Conservation (phyloP, 2,797 vertebrate genomes). For the Acanthiza pusilla region DNA sequence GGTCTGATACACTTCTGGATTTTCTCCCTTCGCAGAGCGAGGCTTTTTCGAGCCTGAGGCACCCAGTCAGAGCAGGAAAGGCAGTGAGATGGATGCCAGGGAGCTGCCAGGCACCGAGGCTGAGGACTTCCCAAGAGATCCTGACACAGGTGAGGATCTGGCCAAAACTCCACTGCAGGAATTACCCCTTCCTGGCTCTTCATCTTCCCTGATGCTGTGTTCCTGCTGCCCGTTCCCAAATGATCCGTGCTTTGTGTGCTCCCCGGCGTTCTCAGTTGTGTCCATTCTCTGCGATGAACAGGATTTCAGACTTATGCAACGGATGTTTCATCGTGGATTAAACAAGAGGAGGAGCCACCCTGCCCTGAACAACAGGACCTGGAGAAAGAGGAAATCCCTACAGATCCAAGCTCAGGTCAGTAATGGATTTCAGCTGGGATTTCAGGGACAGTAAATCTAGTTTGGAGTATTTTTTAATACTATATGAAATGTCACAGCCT, state of each 20-base stretch:
- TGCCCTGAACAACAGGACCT: not conserved
- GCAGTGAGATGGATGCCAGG: not conserved
- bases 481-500: not conserved
- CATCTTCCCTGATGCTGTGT: not conserved
- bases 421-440: not conserved
- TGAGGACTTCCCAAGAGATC: not conserved
- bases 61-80: not conserved
- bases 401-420: not conserved
- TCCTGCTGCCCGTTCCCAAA: fast-evolving
- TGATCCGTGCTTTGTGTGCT: not conserved
- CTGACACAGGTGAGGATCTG: not conserved
- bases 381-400: not conserved
- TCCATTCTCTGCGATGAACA: not conserved
- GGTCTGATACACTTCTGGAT: not conserved
- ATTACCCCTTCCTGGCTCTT: not conserved
- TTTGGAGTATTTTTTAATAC: not conserved
- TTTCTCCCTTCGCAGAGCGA: not conserved
- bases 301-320: not conserved
- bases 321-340: not conserved
- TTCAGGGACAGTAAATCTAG: not conserved
- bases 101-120: not conserved
- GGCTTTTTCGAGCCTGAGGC: not conserved
- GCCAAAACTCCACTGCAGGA: not conserved
- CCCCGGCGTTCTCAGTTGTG: not conserved
- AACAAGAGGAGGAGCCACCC: slow-evolving; percentile 25